Base-by-base conservation (phyloP, 1,140 invertebrate genomes). In the Calycopis cecrops region DNA sequence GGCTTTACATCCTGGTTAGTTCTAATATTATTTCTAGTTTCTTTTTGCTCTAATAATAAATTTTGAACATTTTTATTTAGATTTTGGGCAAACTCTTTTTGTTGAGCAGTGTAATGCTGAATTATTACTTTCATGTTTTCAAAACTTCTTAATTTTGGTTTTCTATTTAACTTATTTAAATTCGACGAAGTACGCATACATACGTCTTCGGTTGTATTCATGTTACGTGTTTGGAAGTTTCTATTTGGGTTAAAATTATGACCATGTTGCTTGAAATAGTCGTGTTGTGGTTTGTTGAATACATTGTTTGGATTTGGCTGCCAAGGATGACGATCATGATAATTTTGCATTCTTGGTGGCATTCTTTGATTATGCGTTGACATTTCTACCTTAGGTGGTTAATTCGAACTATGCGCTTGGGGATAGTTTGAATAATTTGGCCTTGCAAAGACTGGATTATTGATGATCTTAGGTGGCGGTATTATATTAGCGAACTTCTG, bases 401-500 rank as follows among this genome's bases (percentile, higher is more conserved):
- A 18, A 16, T 48, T 7, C n/a, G 12, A 21, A 8, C 18, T 14
- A n/a, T 38, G 37, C 9, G 37, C 10, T 28, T 48, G 44, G 0
- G 16, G 44, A 9, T 48, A 48, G 17, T 48, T 18, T 17, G n/a
- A n/a, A n/a, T n/a, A n/a, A n/a, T n/a, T n/a, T n/a, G 16, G 12
- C 18, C 8, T 48, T 18, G 12, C 9, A 0, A 16, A 16, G 1
- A 21, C 11, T 6, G 44, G 44, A 16, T 48, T 48, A 28, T 38
- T 38, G 1, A 62, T 48, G 0, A 62, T 35, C 11, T 16, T 17
- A 1, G 52, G 60, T 3, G 60, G 1, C 9, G 60, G 56, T 48
- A 58, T 40, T 10, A 58, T 48, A 34, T 52, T 47, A 0, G 60
- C 58, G 35, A 58, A 58, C 48, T 62, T 62, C 33, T 58, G 56